Evolutionary conservation across 2,888 invertebrate species (phyloP).

Genomic region (Thecophora atra): DNA sequence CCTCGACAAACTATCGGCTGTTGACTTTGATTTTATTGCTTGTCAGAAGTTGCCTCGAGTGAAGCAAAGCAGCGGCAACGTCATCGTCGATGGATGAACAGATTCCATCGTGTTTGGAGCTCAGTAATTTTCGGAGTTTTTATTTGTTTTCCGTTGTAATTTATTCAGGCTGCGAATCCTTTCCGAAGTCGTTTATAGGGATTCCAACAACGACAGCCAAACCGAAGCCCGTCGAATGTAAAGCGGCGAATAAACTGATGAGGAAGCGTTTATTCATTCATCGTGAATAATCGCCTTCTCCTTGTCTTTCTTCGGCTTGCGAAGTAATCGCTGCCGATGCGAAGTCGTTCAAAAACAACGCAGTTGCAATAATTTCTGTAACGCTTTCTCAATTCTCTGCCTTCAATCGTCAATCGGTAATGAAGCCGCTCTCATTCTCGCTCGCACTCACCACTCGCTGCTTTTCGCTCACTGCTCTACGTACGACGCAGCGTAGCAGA

Average conservation of each 20-base stretch:
- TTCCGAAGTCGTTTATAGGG: background rate
- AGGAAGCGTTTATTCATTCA: too few relatives aligned
- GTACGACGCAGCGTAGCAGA: slow-evolving; percentile 15
- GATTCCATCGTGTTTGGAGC: slow-evolving; percentile 26
- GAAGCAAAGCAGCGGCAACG: background rate
- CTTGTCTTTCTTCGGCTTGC: too few relatives aligned
- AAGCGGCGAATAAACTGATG: too few relatives aligned
- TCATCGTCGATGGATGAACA: slow-evolving; percentile 22
- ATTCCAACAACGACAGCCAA: background rate
- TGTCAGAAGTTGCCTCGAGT: slow-evolving; percentile 44
- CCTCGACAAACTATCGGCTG: slow-evolving; percentile 49
- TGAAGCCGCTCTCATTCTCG: slow-evolving; percentile 13
- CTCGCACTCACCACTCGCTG: background rate
- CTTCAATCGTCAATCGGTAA: slow-evolving; percentile 1
- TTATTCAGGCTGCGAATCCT: background rate
- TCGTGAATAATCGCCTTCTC: too few relatives aligned
- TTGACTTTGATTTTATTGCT: slow-evolving; percentile 61
- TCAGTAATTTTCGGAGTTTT: slow-evolving; percentile 4
- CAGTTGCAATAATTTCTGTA: background rate
- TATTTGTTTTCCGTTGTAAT: slow-evolving; percentile 13
- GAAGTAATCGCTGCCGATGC: too few relatives aligned
- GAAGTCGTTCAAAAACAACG: too few relatives aligned
- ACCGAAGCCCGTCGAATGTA: background rate
- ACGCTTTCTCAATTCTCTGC: background rate
- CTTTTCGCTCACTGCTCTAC: background rate